Evolutionary conservation across 2,888 invertebrate species (phyloP).

Genomic region (Azorinus chamasolen): DNA sequence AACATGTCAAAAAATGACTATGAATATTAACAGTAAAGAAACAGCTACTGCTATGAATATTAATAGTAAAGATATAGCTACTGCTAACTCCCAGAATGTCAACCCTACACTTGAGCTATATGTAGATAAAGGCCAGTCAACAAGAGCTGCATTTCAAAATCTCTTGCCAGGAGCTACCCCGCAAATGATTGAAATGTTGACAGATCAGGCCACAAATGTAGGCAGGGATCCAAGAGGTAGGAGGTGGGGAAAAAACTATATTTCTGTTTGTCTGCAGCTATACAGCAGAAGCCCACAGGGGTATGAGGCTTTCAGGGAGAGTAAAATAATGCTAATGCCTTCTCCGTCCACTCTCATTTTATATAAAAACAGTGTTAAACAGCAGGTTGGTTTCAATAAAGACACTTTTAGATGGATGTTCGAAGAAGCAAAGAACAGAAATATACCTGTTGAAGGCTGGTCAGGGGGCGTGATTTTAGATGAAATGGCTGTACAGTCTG

Average conservation of each 20-base stretch:
- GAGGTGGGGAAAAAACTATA: slow-evolving; percentile 27
- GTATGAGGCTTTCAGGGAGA: slow-evolving; percentile 28
- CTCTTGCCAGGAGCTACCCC: slow-evolving; percentile 25
- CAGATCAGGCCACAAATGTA: slow-evolving; percentile 36
- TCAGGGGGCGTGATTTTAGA: slow-evolving; percentile 39
- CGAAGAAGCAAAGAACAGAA: slow-evolving; percentile 18
- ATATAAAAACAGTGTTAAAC: slow-evolving; percentile 30
- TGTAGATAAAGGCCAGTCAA: slow-evolving; percentile 1
- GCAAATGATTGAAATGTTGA: slow-evolving; percentile 38
- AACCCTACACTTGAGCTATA: not conserved
- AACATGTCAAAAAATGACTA: slow-evolving; percentile 37
- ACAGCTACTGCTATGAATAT: no score
- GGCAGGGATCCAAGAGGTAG: slow-evolving; percentile 33
- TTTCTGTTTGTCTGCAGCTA: slow-evolving; percentile 23
- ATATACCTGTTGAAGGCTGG: slow-evolving; percentile 26
- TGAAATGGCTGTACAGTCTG: slow-evolving; percentile 48
- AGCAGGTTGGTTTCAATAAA: slow-evolving; percentile 25
- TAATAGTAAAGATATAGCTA: no score
- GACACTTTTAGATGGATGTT: slow-evolving; percentile 44
- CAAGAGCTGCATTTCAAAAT: slow-evolving; percentile 12
- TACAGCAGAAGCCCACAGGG: slow-evolving; percentile 27
- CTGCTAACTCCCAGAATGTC: no score
- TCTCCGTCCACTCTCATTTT: slow-evolving; percentile 8
- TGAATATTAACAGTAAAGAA: no score
- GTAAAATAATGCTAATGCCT: slow-evolving; percentile 24